A percentile compares a stretch with the other conserved stretches of the same genome.
Conservation (phyloP, 2,113 vertebrate genomes). For the Tragelaphus buxtoni region DNA sequence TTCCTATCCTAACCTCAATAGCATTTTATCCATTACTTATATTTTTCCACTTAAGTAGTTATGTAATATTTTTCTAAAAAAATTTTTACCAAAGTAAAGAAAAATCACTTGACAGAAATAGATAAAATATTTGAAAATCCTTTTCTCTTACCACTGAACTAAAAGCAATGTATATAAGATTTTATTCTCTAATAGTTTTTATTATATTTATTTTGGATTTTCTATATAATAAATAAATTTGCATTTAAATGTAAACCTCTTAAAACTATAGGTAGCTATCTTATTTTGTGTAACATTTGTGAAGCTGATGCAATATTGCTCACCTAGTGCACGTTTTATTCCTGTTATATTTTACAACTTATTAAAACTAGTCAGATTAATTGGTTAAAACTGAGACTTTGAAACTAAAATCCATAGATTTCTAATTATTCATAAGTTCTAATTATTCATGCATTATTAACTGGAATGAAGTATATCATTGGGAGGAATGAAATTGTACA, state of each 20-base stretch:
- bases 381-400: not conserved
- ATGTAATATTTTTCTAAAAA: not conserved
- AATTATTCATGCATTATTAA: not conserved
- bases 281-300: not conserved
- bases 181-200: not conserved
- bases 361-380: not conserved
- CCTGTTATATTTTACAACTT: not conserved
- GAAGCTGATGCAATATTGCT: not conserved
- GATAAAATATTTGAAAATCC: no score
- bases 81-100: no score
- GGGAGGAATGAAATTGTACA: not conserved
- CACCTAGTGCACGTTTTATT: not conserved
- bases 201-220: not conserved
- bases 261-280: not conserved
- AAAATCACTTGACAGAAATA: no score
- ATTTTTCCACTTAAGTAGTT: not conserved
- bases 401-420: not conserved
- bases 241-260: not conserved
- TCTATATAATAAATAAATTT: not conserved
- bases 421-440: not conserved
- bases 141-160: not conserved
- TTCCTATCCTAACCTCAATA: not conserved
- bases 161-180: not conserved
- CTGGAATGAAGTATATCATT: not conserved
- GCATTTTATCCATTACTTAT: not conserved